These are phyloP conservation scores for Gobio gobio DNA, from an alignment of 2,113 vertebrate genomes.

Conservation along the genomic window DNA sequence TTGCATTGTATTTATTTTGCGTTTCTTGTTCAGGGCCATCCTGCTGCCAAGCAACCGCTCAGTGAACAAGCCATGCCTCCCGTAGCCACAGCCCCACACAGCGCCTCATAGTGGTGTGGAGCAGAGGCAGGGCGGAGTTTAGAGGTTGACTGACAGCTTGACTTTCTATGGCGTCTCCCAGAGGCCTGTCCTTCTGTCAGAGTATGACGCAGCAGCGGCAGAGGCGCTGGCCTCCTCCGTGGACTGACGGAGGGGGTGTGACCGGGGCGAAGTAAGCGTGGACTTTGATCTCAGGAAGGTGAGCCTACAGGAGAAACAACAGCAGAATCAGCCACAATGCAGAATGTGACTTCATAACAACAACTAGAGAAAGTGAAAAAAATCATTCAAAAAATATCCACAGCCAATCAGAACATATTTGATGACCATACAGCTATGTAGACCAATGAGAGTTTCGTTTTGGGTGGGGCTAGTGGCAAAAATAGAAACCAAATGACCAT, in stretches of 20 bases:
- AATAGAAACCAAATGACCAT: no score
- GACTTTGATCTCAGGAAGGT: constrained; percentile 98
- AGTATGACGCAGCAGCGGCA: constrained; percentile 99
- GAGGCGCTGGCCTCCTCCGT: constrained; percentile 95
- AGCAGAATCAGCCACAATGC: constrained; percentile 6
- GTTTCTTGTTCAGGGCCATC: constrained; percentile 39
- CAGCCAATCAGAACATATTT: no score
- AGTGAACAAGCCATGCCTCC: constrained; percentile 23
- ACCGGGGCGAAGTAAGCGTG: constrained; percentile 99
- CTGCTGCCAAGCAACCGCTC: constrained; percentile 49
- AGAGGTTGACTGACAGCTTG: constrained; percentile 57
- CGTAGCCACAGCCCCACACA: constrained; percentile 39
- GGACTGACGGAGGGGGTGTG: constrained; percentile 94
- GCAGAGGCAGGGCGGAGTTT: constrained; percentile 47
- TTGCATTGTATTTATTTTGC: constrained; percentile 48
- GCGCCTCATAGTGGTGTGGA: constrained; percentile 40
- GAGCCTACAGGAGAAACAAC: constrained; percentile 81
- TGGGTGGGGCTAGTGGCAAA: no score
- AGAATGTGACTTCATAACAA: background rate
- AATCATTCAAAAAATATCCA: background rate
- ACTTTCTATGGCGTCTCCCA: constrained; percentile 37
- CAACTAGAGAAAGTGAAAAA: background rate
- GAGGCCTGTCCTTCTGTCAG: constrained; percentile 76
- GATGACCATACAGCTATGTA: no score
- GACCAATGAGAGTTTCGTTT: no score